phyloP scores from a whole-genome alignment of 2,113 vertebrate species.

The Eulemur macaco region DNA sequence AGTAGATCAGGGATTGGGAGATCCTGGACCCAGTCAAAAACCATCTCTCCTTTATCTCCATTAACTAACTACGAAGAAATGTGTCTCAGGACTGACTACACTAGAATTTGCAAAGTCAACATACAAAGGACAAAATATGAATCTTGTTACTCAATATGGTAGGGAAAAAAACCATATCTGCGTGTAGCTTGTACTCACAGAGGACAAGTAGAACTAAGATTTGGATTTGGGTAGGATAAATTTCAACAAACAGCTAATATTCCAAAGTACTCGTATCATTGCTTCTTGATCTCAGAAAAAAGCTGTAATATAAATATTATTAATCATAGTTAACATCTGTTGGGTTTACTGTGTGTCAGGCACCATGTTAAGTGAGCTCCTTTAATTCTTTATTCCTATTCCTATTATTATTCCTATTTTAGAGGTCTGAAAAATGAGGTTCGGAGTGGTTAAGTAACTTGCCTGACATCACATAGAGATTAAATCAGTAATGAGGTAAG shows the following conservation, averaged over 20 bases:
- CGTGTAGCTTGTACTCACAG: not conserved
- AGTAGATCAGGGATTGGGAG: not conserved
- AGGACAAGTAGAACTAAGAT: not conserved
- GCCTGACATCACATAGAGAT: not conserved
- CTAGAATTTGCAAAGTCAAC: not conserved
- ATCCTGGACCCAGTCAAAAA: not conserved
- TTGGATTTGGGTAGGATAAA: constrained; percentile 3
- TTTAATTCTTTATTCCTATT: not conserved
- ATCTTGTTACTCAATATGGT: not conserved
- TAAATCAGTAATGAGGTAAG: not conserved
- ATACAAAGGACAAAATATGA: not conserved
- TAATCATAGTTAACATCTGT: not conserved
- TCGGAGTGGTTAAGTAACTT: not conserved
- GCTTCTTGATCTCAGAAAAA: constrained; percentile 8
- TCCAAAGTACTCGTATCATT: not conserved
- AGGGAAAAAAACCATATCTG: not conserved
- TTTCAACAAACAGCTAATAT: not conserved
- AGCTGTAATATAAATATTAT: not conserved
- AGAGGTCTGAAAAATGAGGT: not conserved
- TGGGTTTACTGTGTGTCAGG: not conserved
- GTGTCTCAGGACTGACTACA: not conserved
- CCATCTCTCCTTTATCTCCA: not conserved
- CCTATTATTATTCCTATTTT: not conserved
- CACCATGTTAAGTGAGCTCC: not conserved
- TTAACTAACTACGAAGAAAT: not conserved